These are phyloP conservation scores for Echinops telfairi DNA, from an alignment of 2,113 vertebrate species.

Conservation along the genomic window DNA sequence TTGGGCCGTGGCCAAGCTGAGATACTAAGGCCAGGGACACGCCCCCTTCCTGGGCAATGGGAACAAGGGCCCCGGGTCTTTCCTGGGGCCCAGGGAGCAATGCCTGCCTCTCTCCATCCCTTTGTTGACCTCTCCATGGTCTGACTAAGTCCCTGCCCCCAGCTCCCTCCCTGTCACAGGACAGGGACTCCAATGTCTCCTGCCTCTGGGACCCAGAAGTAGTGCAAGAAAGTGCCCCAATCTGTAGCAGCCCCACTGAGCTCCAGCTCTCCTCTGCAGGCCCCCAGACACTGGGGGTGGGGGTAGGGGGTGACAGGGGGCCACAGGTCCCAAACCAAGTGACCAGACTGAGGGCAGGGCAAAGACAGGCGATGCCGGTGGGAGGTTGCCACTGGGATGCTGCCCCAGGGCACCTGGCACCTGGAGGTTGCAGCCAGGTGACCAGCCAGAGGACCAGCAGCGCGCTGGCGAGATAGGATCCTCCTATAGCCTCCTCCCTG, in stretches of 20 bases:
- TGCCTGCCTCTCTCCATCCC: background rate
- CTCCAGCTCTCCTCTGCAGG: background rate
- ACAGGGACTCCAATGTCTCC: background rate
- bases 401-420: background rate
- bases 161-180: background rate
- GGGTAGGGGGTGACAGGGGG: no score
- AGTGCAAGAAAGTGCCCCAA: background rate
- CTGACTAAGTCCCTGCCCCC: background rate
- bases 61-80: background rate
- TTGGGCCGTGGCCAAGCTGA: background rate
- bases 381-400: background rate
- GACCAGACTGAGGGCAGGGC: background rate
- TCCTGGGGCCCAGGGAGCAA: no score
- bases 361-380: background rate
- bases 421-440: no score
- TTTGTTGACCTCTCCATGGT: background rate
- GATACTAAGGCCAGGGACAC: background rate
- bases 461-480: no score
- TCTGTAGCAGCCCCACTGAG: background rate
- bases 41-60: accelerated
- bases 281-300: background rate
- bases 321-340: background rate
- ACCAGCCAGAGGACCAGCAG: no score
- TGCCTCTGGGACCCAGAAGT: background rate
- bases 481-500: no score